Conservation (phyloP, 2,797 vertebrate species). For the Acrocephalus scirpaceus region DNA sequence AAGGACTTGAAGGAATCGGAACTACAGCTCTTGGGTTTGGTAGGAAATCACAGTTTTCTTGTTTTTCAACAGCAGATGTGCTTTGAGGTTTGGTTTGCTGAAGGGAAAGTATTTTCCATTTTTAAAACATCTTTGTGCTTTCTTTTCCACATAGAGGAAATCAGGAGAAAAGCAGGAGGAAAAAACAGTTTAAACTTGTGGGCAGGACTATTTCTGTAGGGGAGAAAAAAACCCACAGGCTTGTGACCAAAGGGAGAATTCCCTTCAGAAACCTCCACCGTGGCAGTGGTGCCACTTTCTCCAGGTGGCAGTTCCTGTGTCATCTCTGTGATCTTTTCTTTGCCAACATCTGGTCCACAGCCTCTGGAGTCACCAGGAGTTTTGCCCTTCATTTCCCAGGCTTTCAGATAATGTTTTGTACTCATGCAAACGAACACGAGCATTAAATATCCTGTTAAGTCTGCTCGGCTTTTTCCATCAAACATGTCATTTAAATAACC, state of each 20-base stretch:
- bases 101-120: background rate
- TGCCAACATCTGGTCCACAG: background rate
- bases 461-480: slow-evolving; percentile 14
- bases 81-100: background rate
- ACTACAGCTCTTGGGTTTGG: background rate
- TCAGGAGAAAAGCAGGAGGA: background rate
- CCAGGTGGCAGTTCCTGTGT: background rate
- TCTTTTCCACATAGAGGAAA: background rate
- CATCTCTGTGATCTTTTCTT: background rate
- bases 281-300: background rate
- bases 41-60: background rate
- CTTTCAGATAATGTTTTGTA: background rate
- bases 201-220: background rate
- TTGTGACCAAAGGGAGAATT: background rate
- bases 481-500: slow-evolving; percentile 37
- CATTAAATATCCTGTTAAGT: background rate
- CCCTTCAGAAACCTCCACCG: background rate
- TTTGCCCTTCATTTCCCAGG: background rate
- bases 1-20: background rate
- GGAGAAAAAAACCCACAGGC: background rate
- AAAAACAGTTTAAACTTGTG: background rate
- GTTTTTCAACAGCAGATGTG: background rate
- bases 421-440: slow-evolving; percentile 10
- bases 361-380: background rate
- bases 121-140: background rate